phyloP scores from a whole-genome alignment of 2,797 vertebrate genomes.

The Gallinago solitaria region DNA sequence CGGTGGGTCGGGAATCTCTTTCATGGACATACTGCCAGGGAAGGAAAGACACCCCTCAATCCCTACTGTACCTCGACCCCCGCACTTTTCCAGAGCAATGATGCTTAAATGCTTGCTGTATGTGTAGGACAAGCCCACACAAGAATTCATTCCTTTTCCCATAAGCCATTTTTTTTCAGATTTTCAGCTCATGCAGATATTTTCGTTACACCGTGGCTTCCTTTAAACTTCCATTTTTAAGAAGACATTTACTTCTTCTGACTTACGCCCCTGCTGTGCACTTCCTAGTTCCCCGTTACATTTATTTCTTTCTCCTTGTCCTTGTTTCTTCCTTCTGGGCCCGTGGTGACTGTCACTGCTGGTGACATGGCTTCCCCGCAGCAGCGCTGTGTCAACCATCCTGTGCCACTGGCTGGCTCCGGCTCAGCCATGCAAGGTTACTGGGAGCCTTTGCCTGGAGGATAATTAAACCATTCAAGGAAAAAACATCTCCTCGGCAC shows the following conservation, averaged over 20 bases:
- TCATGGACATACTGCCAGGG: fast-evolving
- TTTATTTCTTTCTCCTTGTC: neutral
- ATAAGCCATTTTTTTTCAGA: neutral
- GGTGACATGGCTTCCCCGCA: neutral
- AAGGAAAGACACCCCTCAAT: neutral
- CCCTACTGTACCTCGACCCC: neutral
- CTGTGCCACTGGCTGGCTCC: constrained; percentile 25
- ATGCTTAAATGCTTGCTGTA: neutral
- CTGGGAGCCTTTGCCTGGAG: neutral
- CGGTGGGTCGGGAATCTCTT: neutral
- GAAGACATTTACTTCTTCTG: neutral
- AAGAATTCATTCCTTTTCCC: neutral
- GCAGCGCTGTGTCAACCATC: neutral
- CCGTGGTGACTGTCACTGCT: neutral
- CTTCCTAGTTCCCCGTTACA: neutral
- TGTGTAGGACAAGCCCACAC: neutral
- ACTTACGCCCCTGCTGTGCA: neutral
- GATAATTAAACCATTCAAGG: constrained; percentile 26
- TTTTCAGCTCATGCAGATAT: neutral
- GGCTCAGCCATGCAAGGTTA: constrained; percentile 11
- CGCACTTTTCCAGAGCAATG: neutral
- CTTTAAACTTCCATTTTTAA: neutral
- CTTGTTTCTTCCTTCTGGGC: constrained; percentile 36
- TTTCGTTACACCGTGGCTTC: neutral
- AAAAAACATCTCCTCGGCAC: constrained; percentile 10